Base-by-base conservation (phyloP, 2,888 invertebrate genomes). In the Ophion slaviceki region DNA sequence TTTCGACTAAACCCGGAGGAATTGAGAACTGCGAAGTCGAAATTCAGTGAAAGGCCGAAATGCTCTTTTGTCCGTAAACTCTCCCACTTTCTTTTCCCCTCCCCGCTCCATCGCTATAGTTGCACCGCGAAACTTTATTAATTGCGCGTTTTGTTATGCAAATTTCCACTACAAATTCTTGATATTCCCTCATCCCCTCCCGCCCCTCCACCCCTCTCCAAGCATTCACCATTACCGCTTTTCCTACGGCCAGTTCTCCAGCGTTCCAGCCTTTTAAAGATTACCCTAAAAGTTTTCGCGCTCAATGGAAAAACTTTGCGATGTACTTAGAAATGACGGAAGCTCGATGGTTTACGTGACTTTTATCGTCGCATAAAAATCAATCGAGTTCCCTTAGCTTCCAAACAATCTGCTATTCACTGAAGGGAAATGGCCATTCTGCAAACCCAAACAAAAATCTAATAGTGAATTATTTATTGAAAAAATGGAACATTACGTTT, bases 121-220 rank as follows among this genome's bases (percentile, higher is more conserved):
- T 88, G 88, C 89, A 89, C 88, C 90, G 88, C 85, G 89, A 90
- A 93, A 93, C 92, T 93, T 93, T 92, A 92, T 93, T 93, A 93
- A 93, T 93, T 93, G 93, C 92, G 91, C 92, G 91, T 93, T 93
- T 93, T 93, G 93, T 93, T 92, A 93, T 93, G 93, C 91, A 92
- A 92, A 93, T 93, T 91, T 89, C 84, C 83, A 84, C 89, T 83
- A 89, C 76, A 89, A 87, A 85, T 86, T 89, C 87, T 76, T 78
- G 80, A 82, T 76, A 24, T 24, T 28, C n/a, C 82, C 47, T 72
- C 68, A 67, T 77, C 72, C 77, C 2, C 2, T 47, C 75, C 72
- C 57, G n/a, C 75, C 74, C 57, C 47, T 62, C 28, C 76, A 28
- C 59, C 20, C 68, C 71, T 59, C 77, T 80, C 77, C 77, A 74